A percentile compares a stretch with the other conserved stretches of the same genome.
phyloP scores from a whole-genome alignment of 2,797 vertebrate species.

The Margarornis squamiger region DNA sequence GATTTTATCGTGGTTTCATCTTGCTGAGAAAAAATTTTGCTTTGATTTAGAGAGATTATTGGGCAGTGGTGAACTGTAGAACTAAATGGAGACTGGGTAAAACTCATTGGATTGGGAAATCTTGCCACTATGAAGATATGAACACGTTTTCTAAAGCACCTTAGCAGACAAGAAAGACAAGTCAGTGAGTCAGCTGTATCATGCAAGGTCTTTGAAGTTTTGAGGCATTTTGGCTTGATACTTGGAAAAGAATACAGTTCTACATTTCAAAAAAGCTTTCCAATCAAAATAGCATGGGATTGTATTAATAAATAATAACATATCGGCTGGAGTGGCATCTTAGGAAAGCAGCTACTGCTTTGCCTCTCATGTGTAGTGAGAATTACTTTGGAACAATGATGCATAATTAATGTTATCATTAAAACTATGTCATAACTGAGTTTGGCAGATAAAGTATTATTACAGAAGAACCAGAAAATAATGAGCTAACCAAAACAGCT shows the following conservation, averaged over 20 bases:
- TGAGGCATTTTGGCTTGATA: background rate
- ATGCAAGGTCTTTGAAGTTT: background rate
- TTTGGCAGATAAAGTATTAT: background rate
- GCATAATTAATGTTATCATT: slow-evolving; percentile 14
- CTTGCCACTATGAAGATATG: background rate
- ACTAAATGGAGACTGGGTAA: background rate
- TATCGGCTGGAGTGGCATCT: background rate
- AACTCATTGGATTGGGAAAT: background rate
- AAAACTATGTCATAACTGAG: background rate
- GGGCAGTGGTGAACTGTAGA: background rate
- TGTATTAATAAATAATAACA: background rate
- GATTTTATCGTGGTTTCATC: background rate
- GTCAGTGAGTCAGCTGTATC: background rate
- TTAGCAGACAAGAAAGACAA: background rate
- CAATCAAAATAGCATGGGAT: background rate
- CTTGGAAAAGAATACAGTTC: background rate
- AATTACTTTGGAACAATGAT: background rate
- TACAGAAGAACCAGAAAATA: background rate
- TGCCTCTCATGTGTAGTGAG: background rate
- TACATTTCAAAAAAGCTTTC: background rate
- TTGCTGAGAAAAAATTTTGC: background rate
- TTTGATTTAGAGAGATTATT: background rate
- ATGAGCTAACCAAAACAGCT: background rate
- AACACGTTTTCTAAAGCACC: background rate
- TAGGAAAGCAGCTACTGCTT: background rate